phyloP scores from a whole-genome alignment of 2,113 vertebrate genomes.

The Girardinichthys multiradiatus region DNA sequence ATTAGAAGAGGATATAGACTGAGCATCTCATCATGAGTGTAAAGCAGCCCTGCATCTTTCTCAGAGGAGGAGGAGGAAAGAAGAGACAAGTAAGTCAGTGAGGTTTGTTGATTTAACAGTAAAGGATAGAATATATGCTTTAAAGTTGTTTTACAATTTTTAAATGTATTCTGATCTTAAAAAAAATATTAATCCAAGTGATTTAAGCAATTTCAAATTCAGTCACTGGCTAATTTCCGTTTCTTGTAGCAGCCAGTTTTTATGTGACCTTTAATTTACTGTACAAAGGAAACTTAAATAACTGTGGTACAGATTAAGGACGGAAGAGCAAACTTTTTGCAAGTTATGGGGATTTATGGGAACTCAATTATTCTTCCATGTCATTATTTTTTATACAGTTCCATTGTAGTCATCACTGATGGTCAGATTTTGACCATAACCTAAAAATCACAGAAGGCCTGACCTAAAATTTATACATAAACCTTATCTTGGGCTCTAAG shows the following conservation, averaged over 20 bases:
- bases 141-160: neutral
- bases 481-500: neutral
- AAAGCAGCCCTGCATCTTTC: conserved; percentile 88
- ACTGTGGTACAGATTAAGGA: neutral
- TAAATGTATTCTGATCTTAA: neutral
- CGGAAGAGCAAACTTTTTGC: neutral
- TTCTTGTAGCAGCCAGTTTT: neutral
- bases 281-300: neutral
- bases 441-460: no score
- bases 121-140: neutral
- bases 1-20: conserved; percentile 6
- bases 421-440: neutral
- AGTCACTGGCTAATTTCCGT: neutral
- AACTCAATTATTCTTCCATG: neutral
- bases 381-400: neutral
- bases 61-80: conserved; percentile 84
- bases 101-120: neutral
- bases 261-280: neutral
- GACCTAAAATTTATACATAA: neutral
- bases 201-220: neutral
- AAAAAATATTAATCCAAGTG: neutral
- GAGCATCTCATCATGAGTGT: conserved; percentile 71
- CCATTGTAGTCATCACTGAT: neutral
- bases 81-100: conserved; percentile 78
- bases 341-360: neutral